These are phyloP conservation scores for Centrocercus urophasianus DNA, from an alignment of 2,113 vertebrate species.

Conservation along the genomic window DNA sequence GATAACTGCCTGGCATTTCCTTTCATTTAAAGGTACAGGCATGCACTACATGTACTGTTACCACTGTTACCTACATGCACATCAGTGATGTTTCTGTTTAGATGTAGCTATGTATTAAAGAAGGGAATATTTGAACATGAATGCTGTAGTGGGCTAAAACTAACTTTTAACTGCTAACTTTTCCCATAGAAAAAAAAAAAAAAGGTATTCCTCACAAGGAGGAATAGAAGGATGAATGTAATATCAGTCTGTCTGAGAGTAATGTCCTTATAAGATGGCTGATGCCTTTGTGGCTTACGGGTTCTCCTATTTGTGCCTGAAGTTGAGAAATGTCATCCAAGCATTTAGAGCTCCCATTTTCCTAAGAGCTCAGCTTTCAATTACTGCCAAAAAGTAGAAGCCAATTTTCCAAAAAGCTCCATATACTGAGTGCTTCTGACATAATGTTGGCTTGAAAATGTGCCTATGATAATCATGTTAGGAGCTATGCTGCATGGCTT, in stretches of 20 bases:
- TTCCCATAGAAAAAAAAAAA: not conserved
- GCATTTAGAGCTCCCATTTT: slow-evolving; percentile 42
- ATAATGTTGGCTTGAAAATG: not conserved
- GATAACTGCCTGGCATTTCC: not conserved
- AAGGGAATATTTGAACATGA: not conserved
- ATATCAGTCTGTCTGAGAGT: not conserved
- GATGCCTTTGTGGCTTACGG: slow-evolving; percentile 2
- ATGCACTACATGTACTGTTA: not conserved
- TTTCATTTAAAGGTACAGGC: slow-evolving; percentile 54
- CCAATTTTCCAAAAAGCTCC: slow-evolving; percentile 58
- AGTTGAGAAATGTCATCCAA: slow-evolving; percentile 40
- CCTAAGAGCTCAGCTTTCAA: slow-evolving; percentile 45
- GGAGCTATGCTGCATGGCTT: not conserved
- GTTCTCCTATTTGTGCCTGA: not conserved
- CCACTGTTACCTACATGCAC: not conserved
- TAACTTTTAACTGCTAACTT: not conserved
- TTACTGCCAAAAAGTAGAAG: slow-evolving; percentile 44
- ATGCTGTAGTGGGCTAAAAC: not conserved
- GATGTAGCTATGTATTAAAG: not conserved
- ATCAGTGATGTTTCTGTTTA: not conserved
- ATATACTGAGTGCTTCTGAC: slow-evolving; percentile 21
- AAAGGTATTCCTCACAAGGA: not conserved
- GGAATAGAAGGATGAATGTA: not conserved
- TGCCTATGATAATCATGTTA: not conserved
- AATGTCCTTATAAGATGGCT: not conserved